phyloP scores from a whole-genome alignment of 1,140 invertebrate genomes.

The Drosophila ambigua region DNA sequence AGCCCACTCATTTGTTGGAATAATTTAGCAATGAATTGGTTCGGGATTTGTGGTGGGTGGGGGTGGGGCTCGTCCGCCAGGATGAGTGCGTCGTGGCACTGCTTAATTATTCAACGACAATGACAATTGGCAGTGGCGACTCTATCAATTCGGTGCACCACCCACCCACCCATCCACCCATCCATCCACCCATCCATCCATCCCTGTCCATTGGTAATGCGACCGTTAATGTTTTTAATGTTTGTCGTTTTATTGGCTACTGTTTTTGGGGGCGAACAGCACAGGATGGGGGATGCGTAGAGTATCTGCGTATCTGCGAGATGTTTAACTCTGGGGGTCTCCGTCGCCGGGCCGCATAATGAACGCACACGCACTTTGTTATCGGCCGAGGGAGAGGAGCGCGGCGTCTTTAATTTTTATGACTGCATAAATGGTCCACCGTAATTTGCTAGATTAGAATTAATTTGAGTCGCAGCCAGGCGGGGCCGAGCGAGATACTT shows the following conservation, averaged over 20 bases:
- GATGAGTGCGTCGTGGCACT: conserved; percentile 15
- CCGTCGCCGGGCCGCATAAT: conserved; percentile 44
- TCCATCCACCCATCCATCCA: no score
- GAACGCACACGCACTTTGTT: conserved; percentile 68
- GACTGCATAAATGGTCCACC: conserved; percentile 75
- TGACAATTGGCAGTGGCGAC: conserved; percentile 42
- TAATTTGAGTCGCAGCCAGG: conserved; percentile 59
- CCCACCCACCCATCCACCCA: no score
- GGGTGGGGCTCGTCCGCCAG: no score
- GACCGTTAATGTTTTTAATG: conserved; percentile 77
- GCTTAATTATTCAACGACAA: conserved; percentile 70
- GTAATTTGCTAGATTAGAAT: conserved; percentile 80
- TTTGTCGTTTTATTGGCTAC: conserved; percentile 69
- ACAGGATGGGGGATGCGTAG: conserved; percentile 12
- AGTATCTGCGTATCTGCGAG: conserved; percentile 38
- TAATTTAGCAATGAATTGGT: conserved; percentile 58
- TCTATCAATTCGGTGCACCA: conserved; percentile 42
- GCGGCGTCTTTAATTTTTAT: conserved; percentile 76
- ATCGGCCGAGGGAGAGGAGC: conserved; percentile 30
- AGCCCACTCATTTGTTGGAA: conserved; percentile 24
- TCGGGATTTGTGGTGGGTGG: conserved; percentile 4
- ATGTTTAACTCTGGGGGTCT: conserved; percentile 48
- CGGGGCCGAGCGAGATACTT: conserved; percentile 23
- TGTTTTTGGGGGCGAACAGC: neutral
- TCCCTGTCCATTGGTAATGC: conserved; percentile 65